phyloP scores from a whole-genome alignment of 2,888 invertebrate genomes.

The Plagiodera versicolora region DNA sequence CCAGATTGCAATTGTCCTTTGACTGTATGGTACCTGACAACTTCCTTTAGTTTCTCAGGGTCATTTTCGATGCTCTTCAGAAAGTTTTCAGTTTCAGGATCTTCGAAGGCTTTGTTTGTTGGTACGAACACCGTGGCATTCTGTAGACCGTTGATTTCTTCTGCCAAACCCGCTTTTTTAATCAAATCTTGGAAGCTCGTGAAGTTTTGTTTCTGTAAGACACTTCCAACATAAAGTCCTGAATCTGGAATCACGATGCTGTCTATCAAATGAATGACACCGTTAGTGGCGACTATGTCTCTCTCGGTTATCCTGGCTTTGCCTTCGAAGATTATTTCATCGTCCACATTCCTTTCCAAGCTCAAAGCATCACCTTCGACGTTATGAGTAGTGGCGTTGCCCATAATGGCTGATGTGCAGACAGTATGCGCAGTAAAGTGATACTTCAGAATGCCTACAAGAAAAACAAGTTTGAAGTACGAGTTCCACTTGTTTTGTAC shows the following conservation, averaged over 20 bases:
- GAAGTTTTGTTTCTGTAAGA: constrained; percentile 63
- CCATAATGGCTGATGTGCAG: constrained; percentile 65
- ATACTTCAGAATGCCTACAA: constrained; percentile 64
- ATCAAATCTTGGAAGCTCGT: constrained; percentile 62
- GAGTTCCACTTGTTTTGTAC: background rate
- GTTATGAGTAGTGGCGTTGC: constrained; percentile 58
- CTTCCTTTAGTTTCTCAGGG: constrained; percentile 57
- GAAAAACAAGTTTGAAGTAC: background rate
- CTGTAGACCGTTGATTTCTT: constrained; percentile 60
- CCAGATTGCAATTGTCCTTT: constrained; percentile 61
- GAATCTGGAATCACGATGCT: constrained; percentile 66
- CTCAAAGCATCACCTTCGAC: constrained; percentile 57
- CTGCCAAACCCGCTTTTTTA: constrained; percentile 59
- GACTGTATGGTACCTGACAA: constrained; percentile 66
- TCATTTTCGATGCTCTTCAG: constrained; percentile 52
- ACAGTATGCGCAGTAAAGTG: constrained; percentile 70
- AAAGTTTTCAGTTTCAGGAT: constrained; percentile 51
- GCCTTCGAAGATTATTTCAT: constrained; percentile 61
- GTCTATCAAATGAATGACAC: constrained; percentile 72
- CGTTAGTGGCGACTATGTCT: constrained; percentile 71
- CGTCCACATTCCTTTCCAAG: constrained; percentile 57
- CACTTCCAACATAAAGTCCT: constrained; percentile 48
- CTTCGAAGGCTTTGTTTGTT: constrained; percentile 64
- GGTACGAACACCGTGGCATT: constrained; percentile 68
- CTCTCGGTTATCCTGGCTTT: constrained; percentile 60